Percentiles rank a stretch among this genome's conserved stretches.
Evolutionary conservation across 2,113 vertebrate species (phyloP).

Genomic region (Glaucidium brasilianum): DNA sequence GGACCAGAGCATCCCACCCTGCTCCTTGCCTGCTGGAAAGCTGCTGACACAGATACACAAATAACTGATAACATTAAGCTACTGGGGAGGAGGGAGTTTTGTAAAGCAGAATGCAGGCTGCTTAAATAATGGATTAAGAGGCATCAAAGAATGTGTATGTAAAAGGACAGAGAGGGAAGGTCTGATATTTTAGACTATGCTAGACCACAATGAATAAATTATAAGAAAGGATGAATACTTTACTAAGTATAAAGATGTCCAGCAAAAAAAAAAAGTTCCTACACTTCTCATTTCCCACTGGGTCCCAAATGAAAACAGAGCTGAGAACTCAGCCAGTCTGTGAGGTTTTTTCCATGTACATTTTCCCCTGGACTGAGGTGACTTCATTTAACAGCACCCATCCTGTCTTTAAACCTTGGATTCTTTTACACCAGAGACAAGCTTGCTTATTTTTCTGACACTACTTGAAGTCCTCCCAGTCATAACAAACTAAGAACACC

Average conservation of each 20-base stretch:
- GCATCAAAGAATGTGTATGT: conserved; percentile 7
- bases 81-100: background rate
- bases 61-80: background rate
- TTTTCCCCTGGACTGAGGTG: background rate
- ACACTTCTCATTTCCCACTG: background rate
- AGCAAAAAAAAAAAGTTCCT: background rate
- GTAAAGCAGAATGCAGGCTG: background rate
- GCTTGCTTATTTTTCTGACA: conserved; percentile 6
- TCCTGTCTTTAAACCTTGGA: background rate
- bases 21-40: background rate
- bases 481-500: background rate
- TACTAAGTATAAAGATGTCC: background rate
- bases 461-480: background rate
- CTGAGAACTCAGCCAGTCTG: background rate
- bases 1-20: background rate
- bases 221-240: conserved; percentile 42
- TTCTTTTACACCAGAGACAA: background rate
- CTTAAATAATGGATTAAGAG: conserved; percentile 63
- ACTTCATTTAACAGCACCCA: background rate
- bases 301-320: background rate
- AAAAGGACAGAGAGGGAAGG: conserved; percentile 28
- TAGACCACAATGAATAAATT: conserved; percentile 58
- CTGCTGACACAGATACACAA: background rate
- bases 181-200: conserved; percentile 55
- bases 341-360: background rate